These are phyloP conservation scores for Echeneis naucrates DNA, from an alignment of 2,797 vertebrate genomes.

Conservation along the genomic window DNA sequence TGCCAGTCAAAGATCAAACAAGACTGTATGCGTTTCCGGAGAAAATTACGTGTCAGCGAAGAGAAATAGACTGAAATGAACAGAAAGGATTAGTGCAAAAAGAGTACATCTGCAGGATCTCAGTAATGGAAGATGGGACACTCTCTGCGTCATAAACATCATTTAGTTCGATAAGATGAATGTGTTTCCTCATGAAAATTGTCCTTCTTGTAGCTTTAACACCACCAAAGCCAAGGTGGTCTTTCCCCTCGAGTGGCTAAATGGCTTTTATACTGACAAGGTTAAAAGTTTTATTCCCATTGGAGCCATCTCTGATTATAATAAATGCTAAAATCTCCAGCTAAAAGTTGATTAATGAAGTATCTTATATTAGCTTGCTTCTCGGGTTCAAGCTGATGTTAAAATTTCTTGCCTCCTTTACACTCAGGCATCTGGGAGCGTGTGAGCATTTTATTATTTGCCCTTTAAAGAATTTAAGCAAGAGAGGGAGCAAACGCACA, in stretches of 20 bases:
- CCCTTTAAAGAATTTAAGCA: too few relatives aligned
- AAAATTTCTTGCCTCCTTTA: not conserved
- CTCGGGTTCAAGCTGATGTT: not conserved
- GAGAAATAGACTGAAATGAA: constrained; percentile 5
- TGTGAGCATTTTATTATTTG: not conserved
- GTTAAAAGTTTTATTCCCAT: constrained; percentile 39
- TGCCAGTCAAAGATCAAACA: not conserved
- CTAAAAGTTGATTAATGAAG: not conserved
- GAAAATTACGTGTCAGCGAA: constrained; percentile 14
- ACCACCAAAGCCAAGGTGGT: constrained; percentile 12
- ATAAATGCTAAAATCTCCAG: not conserved
- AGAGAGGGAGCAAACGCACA: too few relatives aligned
- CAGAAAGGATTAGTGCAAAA: not conserved
- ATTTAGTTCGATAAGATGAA: constrained; percentile 39
- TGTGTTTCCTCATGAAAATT: constrained; percentile 30
- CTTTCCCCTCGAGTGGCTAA: constrained; percentile 31
- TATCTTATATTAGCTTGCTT: not conserved
- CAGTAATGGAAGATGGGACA: constrained; percentile 16
- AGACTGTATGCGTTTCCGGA: constrained; percentile 3
- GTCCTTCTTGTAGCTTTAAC: constrained; percentile 39
- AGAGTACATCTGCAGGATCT: constrained; percentile 23
- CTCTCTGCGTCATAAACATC: constrained; percentile 17
- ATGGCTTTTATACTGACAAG: constrained; percentile 36
- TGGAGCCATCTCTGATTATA: not conserved
- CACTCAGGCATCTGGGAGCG: not conserved